Percentiles rank a stretch among this genome's conserved stretches.
Evolutionary conservation across 2,797 vertebrate genomes (phyloP).

Genomic region (Delichon dasypus): DNA sequence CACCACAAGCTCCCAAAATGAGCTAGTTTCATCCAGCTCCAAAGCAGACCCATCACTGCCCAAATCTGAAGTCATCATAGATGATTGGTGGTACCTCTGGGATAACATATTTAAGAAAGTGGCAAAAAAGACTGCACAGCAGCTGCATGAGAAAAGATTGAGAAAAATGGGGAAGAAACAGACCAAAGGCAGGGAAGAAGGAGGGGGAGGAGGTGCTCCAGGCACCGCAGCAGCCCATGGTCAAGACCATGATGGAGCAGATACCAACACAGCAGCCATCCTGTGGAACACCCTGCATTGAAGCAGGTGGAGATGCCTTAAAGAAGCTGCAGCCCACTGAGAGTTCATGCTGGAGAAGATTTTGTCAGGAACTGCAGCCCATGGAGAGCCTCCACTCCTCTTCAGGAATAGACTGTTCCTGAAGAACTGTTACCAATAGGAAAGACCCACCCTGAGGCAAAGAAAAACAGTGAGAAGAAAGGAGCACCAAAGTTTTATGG

Average conservation of each 20-base stretch:
- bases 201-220: background rate
- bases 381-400: background rate
- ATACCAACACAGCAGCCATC: background rate
- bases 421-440: fast-evolving
- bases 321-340: background rate
- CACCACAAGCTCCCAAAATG: background rate
- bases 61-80: background rate
- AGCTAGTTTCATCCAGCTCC: background rate
- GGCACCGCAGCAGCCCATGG: fast-evolving
- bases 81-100: background rate
- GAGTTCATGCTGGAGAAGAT: background rate
- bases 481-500: background rate
- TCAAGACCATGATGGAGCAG: background rate
- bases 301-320: background rate
- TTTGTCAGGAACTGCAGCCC: background rate
- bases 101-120: background rate
- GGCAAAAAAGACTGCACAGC: background rate
- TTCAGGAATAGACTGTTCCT: background rate
- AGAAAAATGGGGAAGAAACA: background rate
- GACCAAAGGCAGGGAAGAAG: background rate
- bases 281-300: fast-evolving
- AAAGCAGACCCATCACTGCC: background rate
- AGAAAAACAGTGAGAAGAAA: background rate
- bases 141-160: background rate
- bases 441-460: background rate